Percentiles rank a stretch among this genome's conserved stretches.
Evolutionary conservation across 2,888 invertebrate species (phyloP).

Genomic region (Neria commutata): DNA sequence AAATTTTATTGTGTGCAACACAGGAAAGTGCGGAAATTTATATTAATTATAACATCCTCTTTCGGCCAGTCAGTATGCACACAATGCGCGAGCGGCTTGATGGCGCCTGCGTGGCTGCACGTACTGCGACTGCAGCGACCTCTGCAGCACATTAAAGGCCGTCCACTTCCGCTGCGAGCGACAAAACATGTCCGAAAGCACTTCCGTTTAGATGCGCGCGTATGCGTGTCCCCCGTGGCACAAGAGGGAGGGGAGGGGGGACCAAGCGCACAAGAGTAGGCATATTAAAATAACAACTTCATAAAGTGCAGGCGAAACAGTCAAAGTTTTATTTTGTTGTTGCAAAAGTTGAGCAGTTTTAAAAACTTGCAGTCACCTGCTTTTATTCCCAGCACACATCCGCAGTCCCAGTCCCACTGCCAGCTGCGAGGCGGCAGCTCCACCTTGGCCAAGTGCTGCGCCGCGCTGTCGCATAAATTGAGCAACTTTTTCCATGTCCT

Average conservation of each 20-base stretch:
- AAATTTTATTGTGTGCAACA: constrained; percentile 31
- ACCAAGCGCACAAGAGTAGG: too few species aligned
- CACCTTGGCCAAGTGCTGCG: too few species aligned
- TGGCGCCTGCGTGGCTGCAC: background rate
- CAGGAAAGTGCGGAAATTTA: constrained; percentile 41
- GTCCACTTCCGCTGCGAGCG: constrained; percentile 38
- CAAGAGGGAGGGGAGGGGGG: too few species aligned
- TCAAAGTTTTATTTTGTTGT: background rate
- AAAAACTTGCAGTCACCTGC: background rate
- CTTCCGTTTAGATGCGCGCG: constrained; percentile 31
- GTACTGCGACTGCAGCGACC: constrained; percentile 1
- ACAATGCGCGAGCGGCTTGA: too few species aligned
- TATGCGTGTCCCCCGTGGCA: too few species aligned
- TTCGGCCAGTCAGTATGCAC: constrained; percentile 45
- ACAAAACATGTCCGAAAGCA: constrained; percentile 48
- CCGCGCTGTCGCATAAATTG: constrained; percentile 1
- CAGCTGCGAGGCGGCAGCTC: too few species aligned
- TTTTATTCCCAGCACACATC: background rate
- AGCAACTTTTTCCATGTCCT: background rate
- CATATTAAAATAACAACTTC: too few species aligned
- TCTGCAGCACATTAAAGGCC: background rate
- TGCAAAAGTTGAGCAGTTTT: background rate
- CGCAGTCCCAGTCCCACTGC: background rate
- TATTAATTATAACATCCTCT: constrained; percentile 50
- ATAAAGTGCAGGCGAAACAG: constrained; percentile 1